Conservation (phyloP, 2,888 invertebrate species). For the Unio delphinus region DNA sequence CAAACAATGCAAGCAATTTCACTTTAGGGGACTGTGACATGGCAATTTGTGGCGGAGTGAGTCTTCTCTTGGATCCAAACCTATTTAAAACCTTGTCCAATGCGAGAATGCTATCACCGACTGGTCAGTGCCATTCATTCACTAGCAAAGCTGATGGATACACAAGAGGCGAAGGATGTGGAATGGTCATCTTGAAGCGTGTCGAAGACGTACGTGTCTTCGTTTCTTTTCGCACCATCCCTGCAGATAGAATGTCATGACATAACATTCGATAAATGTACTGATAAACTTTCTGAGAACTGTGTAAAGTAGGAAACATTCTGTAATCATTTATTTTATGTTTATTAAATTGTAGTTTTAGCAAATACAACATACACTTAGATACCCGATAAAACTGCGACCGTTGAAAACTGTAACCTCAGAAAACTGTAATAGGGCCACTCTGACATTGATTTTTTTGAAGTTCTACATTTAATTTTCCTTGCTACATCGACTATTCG, state of each 20-base stretch:
- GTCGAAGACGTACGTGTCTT: conserved; percentile 18
- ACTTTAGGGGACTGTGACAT: conserved; percentile 36
- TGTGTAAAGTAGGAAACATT: too few species aligned
- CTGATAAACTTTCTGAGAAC: too few species aligned
- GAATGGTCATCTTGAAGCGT: conserved; percentile 33
- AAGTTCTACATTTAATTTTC: too few species aligned
- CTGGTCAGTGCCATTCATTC: conserved; percentile 30
- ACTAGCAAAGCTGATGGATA: conserved; percentile 34
- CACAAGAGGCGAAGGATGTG: conserved; percentile 39
- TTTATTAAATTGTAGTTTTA: too few species aligned
- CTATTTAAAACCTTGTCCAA: conserved; percentile 15
- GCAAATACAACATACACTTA: too few species aligned
- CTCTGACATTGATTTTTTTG: too few species aligned
- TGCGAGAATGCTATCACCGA: conserved; percentile 31
- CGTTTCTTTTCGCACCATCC: neutral
- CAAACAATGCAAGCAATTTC: neutral
- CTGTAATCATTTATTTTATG: too few species aligned
- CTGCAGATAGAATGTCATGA: neutral
- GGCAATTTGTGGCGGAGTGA: conserved; percentile 34
- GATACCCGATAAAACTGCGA: too few species aligned
- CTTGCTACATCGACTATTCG: too few species aligned
- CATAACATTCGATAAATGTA: too few species aligned
- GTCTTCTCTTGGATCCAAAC: conserved; percentile 22
- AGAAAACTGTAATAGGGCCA: neutral
- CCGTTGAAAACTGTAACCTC: too few species aligned